Evolutionary conservation across 2,797 vertebrate genomes (phyloP).

Genomic region (Anniella stebbinsi): DNA sequence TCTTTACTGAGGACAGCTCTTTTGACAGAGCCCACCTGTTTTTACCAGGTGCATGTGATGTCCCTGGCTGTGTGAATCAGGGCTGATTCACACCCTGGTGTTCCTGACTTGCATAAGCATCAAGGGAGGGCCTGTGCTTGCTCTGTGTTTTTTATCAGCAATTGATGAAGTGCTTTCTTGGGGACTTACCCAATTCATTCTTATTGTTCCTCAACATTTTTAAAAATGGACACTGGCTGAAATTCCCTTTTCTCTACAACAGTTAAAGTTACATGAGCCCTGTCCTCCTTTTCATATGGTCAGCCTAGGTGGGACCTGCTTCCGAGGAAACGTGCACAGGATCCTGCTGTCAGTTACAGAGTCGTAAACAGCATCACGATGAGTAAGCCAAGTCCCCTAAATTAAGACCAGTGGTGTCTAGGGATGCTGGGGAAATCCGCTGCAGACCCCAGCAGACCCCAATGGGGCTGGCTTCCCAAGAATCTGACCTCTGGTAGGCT

Average conservation of each 20-base stretch:
- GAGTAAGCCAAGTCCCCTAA: background rate
- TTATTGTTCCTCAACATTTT: too few species aligned
- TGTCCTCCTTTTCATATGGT: too few species aligned
- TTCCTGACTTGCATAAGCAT: background rate
- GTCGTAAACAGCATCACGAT: background rate
- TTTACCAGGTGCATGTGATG: background rate
- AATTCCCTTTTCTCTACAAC: too few species aligned
- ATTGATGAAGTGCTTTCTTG: slow-evolving; percentile 13
- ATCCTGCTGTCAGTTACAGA: background rate
- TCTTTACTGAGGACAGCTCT: background rate
- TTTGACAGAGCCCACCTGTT: background rate
- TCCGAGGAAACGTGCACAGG: background rate
- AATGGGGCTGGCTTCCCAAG: too few species aligned
- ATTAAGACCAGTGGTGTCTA: background rate
- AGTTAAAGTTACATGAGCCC: too few species aligned
- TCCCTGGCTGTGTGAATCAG: background rate
- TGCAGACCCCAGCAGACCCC: too few species aligned
- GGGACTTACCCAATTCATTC: slow-evolving; percentile 47
- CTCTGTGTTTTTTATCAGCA: slow-evolving; percentile 55
- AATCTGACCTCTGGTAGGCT: too few species aligned
- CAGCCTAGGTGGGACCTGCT: too few species aligned
- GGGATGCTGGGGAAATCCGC: too few species aligned
- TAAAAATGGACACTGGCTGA: too few species aligned
- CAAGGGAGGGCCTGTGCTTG: background rate
- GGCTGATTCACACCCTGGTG: background rate